Base-by-base conservation (phyloP, 2,113 vertebrate species). In the Miniopterus natalensis region DNA sequence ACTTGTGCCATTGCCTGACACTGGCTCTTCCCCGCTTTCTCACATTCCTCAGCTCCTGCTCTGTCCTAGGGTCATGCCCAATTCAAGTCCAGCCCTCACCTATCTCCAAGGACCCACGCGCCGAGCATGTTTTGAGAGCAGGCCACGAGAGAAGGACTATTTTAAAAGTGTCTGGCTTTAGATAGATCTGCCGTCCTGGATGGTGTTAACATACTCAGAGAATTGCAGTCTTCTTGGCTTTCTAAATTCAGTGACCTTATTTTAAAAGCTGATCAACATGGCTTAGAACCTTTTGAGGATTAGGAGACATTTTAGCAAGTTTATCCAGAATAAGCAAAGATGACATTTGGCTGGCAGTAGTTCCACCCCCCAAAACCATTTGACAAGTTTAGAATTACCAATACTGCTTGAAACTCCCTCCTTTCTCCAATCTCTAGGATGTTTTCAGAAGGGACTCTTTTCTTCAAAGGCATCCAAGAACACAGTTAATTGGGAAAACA, bases 241-340 rank as follows among this genome's bases (percentile, higher is more conserved):
- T 97, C 97, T 96, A 88, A 97, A 97, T 96, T 97, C 97, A 97
- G 88, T 97, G 96, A 97, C 96, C 97, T 98, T 98, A 96, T 92
- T 97, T 95, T 97, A 96, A 97, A 95, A 95, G 96, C 97, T 86
- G 81, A 94, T 97, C 95, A 96, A 97, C 96, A 96, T 77, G 71
- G 68, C 92, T 83, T 59, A 92, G 96, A 97, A 92, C 92, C 97
- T 96, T 95, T 88, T 40, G 97, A 97, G 97, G 91, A 97, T 97
- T 96, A 92, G 91, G 94, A 97, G 95, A 95, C 97, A 97, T 97
- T 97, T 97, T 94, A 94, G 94, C 88, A 91, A 95, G 95, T 97
- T 97, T 96, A 97, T 97, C 92, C 96, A 96, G 97, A 96, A 97
- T 95, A 97, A 97, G 97, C 97, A 97, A 96, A 96, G 97, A 94